Percentiles rank a stretch among this genome's conserved stretches.
These are phyloP conservation scores for Tetrapedia diversipes DNA, from an alignment of 2,888 invertebrate genomes.

Conservation along the genomic window DNA sequence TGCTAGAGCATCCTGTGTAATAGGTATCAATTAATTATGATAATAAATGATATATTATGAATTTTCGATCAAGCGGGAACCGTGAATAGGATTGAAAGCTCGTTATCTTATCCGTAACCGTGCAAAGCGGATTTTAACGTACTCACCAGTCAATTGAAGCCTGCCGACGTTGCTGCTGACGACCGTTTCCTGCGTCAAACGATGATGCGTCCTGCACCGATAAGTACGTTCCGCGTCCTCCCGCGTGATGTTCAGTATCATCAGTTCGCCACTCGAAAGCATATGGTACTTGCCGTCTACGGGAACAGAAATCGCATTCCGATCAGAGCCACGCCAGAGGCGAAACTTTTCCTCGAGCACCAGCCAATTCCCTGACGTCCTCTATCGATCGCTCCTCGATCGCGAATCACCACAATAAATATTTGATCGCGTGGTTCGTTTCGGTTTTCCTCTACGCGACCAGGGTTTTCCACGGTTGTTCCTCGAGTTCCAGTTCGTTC, in stretches of 20 bases:
- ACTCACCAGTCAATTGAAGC: constrained; percentile 85
- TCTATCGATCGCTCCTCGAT: neutral
- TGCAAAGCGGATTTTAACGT: constrained; percentile 42
- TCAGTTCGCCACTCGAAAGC: constrained; percentile 85
- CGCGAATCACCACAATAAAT: neutral
- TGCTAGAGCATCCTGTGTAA: too few species aligned
- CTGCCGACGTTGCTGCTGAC: constrained; percentile 85
- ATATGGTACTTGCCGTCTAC: constrained; percentile 86
- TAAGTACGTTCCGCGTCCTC: constrained; percentile 85
- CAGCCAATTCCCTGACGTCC: too few species aligned
- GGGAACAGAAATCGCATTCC: constrained; percentile 48
- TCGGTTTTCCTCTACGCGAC: neutral
- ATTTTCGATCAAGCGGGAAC: constrained; percentile 32
- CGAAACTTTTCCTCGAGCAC: neutral
- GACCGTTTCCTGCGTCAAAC: constrained; percentile 85
- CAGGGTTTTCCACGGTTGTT: neutral
- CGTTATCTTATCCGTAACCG: constrained; percentile 12
- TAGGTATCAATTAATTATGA: constrained; percentile 18
- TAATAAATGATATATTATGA: too few species aligned
- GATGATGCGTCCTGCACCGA: constrained; percentile 86
- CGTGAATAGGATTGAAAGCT: neutral
- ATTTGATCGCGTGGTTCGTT: neutral
- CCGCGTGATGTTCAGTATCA: constrained; percentile 85
- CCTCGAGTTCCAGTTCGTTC: constrained; percentile 27
- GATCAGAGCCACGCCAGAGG: neutral